phyloP scores from a whole-genome alignment of 2,888 invertebrate species.

The Drosophila cognata region DNA sequence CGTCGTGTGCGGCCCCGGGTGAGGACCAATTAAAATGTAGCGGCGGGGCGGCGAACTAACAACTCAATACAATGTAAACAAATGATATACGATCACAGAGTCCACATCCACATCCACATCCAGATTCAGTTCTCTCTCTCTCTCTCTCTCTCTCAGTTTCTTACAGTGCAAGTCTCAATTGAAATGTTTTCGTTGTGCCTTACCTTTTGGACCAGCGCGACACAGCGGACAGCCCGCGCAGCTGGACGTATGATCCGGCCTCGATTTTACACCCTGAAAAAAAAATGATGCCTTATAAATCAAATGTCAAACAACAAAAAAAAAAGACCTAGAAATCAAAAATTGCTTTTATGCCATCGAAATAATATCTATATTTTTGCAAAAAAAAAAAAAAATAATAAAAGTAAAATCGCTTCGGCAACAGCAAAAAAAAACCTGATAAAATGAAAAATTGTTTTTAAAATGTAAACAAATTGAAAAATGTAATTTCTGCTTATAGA shows the following conservation, averaged over 20 bases:
- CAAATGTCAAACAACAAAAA: background rate
- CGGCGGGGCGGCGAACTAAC: conserved; percentile 69
- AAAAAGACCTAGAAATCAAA: background rate
- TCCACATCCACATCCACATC: background rate
- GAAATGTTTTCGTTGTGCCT: conserved; percentile 61
- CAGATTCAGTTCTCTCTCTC: background rate
- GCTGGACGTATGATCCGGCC: conserved; percentile 47
- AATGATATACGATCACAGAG: conserved; percentile 76
- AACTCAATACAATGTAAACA: conserved; percentile 80
- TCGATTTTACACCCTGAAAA: conserved; percentile 4
- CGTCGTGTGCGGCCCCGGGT: conserved; percentile 65
- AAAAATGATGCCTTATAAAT: background rate
- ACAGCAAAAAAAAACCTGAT: background rate
- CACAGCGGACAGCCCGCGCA: conserved; percentile 65
- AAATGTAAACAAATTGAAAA: background rate
- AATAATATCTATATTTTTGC: background rate
- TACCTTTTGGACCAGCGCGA: conserved; percentile 58
- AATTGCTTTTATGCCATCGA: background rate
- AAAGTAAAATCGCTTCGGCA: background rate
- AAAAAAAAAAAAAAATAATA: background rate
- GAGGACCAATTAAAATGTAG: conserved; percentile 70
- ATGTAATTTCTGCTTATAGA: background rate
- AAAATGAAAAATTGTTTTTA: background rate
- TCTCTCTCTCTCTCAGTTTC: background rate
- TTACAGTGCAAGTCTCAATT: conserved; percentile 42